A percentile compares a stretch with the other conserved stretches of the same genome.
Evolutionary conservation across 2,797 vertebrate genomes (phyloP).

Genomic region (Paramormyrops hopkinsi): DNA sequence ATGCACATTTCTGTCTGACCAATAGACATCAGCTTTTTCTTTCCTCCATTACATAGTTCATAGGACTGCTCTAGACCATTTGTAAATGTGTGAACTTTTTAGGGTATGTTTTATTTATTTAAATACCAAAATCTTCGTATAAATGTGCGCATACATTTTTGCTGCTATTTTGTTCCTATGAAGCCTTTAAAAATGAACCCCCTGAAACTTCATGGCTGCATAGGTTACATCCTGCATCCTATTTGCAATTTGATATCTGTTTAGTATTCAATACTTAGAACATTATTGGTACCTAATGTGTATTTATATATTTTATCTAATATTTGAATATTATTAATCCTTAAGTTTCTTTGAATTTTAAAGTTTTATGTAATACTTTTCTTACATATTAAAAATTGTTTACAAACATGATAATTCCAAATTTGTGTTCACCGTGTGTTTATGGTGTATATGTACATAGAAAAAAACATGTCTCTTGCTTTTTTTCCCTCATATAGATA

Average conservation of each 20-base stretch:
- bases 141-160: background rate
- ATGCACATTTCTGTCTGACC: background rate
- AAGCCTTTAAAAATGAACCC: background rate
- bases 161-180: background rate
- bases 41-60: background rate
- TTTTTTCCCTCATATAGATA: conserved; percentile 21
- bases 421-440: background rate
- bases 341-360: background rate
- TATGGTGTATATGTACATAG: background rate
- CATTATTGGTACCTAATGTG: background rate
- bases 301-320: background rate
- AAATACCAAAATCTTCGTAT: background rate
- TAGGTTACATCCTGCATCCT: background rate
- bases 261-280: background rate
- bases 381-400: background rate
- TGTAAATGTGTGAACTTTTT: background rate
- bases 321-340: background rate
- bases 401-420: background rate
- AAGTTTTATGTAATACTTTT: background rate
- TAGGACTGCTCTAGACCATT: background rate
- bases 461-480: background rate
- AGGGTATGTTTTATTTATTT: background rate
- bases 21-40: background rate
- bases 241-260: background rate
- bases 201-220: background rate